Evolutionary conservation across 2,797 vertebrate genomes (phyloP).

Genomic region (Holocentrus rufus): DNA sequence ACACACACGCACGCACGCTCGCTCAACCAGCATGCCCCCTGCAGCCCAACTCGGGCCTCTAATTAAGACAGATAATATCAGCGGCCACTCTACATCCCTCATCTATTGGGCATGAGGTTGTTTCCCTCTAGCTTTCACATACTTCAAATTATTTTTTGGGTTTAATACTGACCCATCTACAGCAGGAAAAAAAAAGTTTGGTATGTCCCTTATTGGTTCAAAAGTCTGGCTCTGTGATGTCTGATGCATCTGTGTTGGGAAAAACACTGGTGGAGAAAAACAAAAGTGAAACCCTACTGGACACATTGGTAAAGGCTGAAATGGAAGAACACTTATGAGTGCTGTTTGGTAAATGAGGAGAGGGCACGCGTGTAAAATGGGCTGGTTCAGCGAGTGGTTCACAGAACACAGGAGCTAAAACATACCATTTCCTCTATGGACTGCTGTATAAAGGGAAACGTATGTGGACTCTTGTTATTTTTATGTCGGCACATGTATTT

Average conservation of each 20-base stretch:
- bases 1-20: slow-evolving; percentile 31
- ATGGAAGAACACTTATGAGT: slow-evolving; percentile 65
- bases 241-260: slow-evolving; percentile 24
- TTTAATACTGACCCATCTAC: slow-evolving; percentile 46
- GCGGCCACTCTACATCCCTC: slow-evolving; percentile 40
- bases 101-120: slow-evolving; percentile 25
- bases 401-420: slow-evolving; percentile 29
- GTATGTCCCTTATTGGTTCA: slow-evolving; percentile 39
- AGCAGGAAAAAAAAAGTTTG: slow-evolving; percentile 15
- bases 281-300: slow-evolving; percentile 39
- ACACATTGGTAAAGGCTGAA: slow-evolving; percentile 46
- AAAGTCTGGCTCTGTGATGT: slow-evolving; percentile 40
- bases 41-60: slow-evolving; percentile 27
- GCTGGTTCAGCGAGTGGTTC: slow-evolving; percentile 42
- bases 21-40: slow-evolving; percentile 35
- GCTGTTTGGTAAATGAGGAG: slow-evolving; percentile 61
- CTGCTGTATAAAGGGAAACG: slow-evolving; percentile 29
- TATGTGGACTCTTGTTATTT: slow-evolving; percentile 46
- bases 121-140: slow-evolving; percentile 27
- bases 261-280: background rate
- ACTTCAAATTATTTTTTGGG: slow-evolving; percentile 37
- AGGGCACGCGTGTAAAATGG: slow-evolving; percentile 31
- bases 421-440: slow-evolving; percentile 52
- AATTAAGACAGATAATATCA: slow-evolving; percentile 29
- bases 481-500: slow-evolving; percentile 49